Percentiles rank a stretch among this genome's conserved stretches.
Evolutionary conservation across 2,113 vertebrate genomes (phyloP).

Genomic region (Polyodon spathula): DNA sequence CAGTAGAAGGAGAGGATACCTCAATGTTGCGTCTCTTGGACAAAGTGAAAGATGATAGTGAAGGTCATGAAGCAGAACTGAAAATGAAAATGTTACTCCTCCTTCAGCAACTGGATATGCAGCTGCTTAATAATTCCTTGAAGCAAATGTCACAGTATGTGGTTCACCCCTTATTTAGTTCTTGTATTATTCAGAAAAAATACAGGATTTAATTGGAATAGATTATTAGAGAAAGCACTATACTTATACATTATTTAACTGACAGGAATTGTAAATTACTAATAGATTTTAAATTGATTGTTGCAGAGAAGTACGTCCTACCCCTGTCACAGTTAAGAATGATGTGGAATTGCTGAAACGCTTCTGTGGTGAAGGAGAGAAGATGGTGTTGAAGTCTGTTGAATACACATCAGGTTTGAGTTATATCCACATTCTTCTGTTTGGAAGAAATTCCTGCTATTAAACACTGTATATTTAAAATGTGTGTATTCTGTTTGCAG

Average conservation of each 20-base stretch:
- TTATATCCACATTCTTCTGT: conserved; percentile 30
- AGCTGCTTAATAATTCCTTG: conserved; percentile 63
- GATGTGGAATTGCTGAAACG: conserved; percentile 66
- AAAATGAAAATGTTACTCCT: conserved; percentile 57
- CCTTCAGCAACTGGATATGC: conserved; percentile 65
- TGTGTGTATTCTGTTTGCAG: conserved; percentile 21
- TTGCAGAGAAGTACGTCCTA: conserved; percentile 60
- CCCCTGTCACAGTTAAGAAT: conserved; percentile 53
- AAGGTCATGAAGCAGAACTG: conserved; percentile 33
- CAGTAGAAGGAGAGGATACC: conserved; percentile 42
- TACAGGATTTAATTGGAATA: conserved; percentile 64
- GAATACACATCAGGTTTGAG: conserved; percentile 79
- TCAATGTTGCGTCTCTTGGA: conserved; percentile 43
- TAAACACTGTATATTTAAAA: conserved; percentile 34
- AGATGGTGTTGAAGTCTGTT: conserved; percentile 68
- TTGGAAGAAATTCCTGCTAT: conserved; percentile 25
- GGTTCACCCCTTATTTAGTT: conserved; percentile 21
- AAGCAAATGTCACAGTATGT: conserved; percentile 67
- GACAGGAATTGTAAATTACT: conserved; percentile 5
- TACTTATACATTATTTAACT: conserved; percentile 30
- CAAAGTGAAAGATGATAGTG: conserved; percentile 39
- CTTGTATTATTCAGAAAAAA: conserved; percentile 74
- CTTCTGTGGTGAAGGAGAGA: conserved; percentile 59
- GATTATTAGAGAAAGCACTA: conserved; percentile 16
- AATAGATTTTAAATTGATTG: conserved; percentile 16